These are phyloP conservation scores for Sternarchorhynchus goeldii DNA, from an alignment of 2,797 vertebrate genomes.

Conservation along the genomic window DNA sequence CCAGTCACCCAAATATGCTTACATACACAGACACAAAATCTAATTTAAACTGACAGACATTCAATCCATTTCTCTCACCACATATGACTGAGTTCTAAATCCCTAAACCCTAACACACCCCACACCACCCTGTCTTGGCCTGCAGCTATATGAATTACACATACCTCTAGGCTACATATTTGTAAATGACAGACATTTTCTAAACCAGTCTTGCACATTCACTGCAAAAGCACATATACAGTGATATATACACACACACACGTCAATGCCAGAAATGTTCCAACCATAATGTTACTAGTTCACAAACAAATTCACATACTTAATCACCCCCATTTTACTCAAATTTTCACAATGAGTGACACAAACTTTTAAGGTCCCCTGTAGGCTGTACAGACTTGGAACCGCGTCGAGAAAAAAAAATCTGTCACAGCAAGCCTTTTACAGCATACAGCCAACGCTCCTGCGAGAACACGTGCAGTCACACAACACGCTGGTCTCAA, in stretches of 20 bases:
- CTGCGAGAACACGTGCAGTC: neutral
- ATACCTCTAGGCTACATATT: constrained; percentile 43
- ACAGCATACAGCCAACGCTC: neutral
- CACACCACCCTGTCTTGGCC: constrained; percentile 48
- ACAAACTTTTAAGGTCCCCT: neutral
- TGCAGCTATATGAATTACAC: constrained; percentile 52
- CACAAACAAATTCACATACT: too few species aligned
- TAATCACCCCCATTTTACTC: neutral
- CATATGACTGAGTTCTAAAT: constrained; percentile 35
- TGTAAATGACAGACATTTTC: constrained; percentile 30
- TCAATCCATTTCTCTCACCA: constrained; percentile 7
- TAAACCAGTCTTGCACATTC: constrained; percentile 25
- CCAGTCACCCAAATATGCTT: constrained; percentile 20
- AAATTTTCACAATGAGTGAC: neutral
- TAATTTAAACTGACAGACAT: neutral
- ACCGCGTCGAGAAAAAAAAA: neutral
- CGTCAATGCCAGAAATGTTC: too few species aligned
- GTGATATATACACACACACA: neutral
- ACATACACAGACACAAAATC: neutral
- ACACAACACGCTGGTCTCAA: neutral
- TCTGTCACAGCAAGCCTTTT: neutral
- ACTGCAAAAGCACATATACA: constrained; percentile 7
- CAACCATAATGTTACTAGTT: too few species aligned
- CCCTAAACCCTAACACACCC: constrained; percentile 12
- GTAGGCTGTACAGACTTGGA: neutral